Base-by-base conservation (phyloP, 2,113 vertebrate genomes). In the Ranitomeya variabilis region DNA sequence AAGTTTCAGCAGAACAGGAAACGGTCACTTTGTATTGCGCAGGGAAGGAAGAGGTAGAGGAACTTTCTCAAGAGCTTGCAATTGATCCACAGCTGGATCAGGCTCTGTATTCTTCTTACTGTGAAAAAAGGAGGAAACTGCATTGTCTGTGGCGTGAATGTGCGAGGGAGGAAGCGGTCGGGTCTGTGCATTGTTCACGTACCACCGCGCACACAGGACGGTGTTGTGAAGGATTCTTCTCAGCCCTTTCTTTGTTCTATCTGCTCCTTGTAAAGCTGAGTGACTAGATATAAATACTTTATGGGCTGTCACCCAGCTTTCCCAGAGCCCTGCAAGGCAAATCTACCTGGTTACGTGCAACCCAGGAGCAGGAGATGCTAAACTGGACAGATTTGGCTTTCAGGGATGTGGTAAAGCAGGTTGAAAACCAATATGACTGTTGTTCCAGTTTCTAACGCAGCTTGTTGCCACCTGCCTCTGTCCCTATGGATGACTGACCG, bases 41-140 rank as follows among this genome's bases (percentile, higher is more conserved):
- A 60, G 66, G 79, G 59, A 57, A 71, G 79, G 79, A 88, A 76
- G 69, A 23, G 23, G 85, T 31, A 23, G 71, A 57, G 79, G 78
- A 83, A 83, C 87, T 83, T 88, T 73, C 87, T 64, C 87, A 88
- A 88, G 87, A 88, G 80, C 87, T 83, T 77, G 87, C 87, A 88
- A 64, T 83, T 62, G 6, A 87, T 55, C 37, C 18, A 55, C 19
- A 64, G 21, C 51, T 16, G 51, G 18, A 57, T 19, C 55, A 60
- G 16, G 18, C 10, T 52, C 21, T 55, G 19, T 23, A 76, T 74
- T 86, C 16, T 77, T n/a, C 37, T 51, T 8, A 64, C 52, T 76
- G 31, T 51, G n/a, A 51, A 67, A 64, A 74, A 62, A 51, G 57
- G 73, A 76, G 71, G 85, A 86, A 86, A 77, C 73, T n/a, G 85